A percentile compares a stretch with the other conserved stretches of the same genome.
phyloP scores from a whole-genome alignment of 2,797 vertebrate genomes.

The Simalia tracyae region DNA sequence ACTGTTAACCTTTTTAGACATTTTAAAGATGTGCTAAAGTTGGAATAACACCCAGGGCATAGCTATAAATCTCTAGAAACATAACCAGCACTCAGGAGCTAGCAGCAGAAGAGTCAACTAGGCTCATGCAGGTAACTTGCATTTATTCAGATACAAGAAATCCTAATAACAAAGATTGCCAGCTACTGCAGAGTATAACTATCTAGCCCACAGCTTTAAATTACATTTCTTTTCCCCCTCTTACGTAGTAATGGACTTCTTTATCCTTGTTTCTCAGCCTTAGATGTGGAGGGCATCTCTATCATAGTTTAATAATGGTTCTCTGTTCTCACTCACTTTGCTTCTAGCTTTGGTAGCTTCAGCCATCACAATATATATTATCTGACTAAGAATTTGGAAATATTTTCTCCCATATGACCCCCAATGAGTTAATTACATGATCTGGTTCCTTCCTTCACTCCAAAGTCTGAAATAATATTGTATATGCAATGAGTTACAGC shows the following conservation, averaged over 20 bases:
- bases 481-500: background rate
- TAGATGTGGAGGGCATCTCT: background rate
- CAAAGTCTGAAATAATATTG: background rate
- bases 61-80: background rate
- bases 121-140: too few relatives aligned
- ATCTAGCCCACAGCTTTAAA: too few relatives aligned
- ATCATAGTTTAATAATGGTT: background rate
- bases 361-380: background rate
- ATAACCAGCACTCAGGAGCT: background rate
- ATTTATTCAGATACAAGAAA: too few relatives aligned
- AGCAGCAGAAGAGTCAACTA: too few relatives aligned
- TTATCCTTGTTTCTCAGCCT: background rate
- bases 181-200: too few relatives aligned
- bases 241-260: background rate
- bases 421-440: background rate
- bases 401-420: background rate
- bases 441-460: background rate
- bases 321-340: background rate
- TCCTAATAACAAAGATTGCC: too few relatives aligned
- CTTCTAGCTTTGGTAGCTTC: background rate
- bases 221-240: background rate
- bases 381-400: background rate
- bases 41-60: background rate
- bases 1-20: background rate
- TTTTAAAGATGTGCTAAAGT: background rate